A percentile compares a stretch with the other conserved stretches of the same genome.
Conservation (phyloP, 2,888 invertebrate species). For the Nudaria mundana region DNA sequence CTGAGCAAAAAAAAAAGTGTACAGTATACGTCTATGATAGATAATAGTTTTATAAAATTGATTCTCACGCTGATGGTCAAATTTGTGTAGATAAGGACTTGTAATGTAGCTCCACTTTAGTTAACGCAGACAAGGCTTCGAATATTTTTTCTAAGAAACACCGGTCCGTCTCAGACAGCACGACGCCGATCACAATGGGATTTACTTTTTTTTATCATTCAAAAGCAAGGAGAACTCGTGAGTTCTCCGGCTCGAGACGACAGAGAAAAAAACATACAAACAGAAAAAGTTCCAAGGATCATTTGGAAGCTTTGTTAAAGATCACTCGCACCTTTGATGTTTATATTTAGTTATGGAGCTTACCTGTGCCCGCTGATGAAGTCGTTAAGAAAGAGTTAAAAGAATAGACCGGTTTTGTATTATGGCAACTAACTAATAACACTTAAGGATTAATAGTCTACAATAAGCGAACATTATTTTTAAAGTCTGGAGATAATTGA, state of each 20-base stretch:
- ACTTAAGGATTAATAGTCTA: conserved; percentile 17
- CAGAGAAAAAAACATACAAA: conserved; percentile 57
- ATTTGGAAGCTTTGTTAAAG: conserved; percentile 55
- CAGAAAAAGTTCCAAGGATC: conserved; percentile 55
- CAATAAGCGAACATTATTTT: conserved; percentile 15
- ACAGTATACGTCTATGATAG: no score
- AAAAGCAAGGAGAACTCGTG: conserved; percentile 57
- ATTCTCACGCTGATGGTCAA: conserved; percentile 6
- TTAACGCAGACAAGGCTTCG: conserved; percentile 30
- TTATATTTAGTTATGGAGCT: conserved; percentile 50
- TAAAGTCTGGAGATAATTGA: conserved; percentile 7
- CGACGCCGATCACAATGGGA: conserved; percentile 73
- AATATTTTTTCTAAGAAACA: conserved; percentile 63
- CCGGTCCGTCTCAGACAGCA: conserved; percentile 68
- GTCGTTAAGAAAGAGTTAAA: conserved; percentile 49
- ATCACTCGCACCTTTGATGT: conserved; percentile 58
- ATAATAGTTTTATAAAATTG: conserved; percentile 10
- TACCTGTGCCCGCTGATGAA: conserved; percentile 55
- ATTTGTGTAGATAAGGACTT: no score
- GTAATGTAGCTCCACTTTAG: conserved; percentile 21
- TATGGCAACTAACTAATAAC: conserved; percentile 16
- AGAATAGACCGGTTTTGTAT: conserved; percentile 30
- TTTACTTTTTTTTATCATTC: conserved; percentile 60
- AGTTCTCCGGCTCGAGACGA: conserved; percentile 53
- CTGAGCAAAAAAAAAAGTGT: no score